phyloP scores from a whole-genome alignment of 2,797 vertebrate genomes.

The Spheniscus humboldti region DNA sequence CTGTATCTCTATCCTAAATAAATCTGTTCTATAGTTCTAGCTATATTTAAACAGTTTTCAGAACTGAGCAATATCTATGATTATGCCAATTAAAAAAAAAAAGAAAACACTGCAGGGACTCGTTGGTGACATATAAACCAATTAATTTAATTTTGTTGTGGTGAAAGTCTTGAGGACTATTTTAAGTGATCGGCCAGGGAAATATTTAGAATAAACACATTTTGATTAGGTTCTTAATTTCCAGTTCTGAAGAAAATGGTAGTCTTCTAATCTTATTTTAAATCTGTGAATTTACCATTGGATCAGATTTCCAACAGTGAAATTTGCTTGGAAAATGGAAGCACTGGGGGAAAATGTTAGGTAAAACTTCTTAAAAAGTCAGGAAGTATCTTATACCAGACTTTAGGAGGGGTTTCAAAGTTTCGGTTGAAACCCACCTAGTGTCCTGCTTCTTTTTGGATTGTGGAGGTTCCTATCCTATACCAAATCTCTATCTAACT shows the following conservation, averaged over 20 bases:
- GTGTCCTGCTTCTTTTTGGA: rapidly evolving
- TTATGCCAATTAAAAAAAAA: background rate
- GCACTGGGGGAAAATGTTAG: background rate
- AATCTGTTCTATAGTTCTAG: background rate
- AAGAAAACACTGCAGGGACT: background rate
- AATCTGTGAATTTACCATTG: background rate
- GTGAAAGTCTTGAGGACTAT: background rate
- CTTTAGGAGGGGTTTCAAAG: background rate
- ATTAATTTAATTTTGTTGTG: background rate
- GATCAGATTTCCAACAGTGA: background rate
- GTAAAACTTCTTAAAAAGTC: background rate
- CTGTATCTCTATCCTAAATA: background rate
- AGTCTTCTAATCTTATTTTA: background rate
- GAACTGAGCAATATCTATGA: background rate
- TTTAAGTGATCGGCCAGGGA: background rate
- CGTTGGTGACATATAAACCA: background rate
- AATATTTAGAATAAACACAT: background rate
- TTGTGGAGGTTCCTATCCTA: background rate
- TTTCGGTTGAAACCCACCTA: background rate
- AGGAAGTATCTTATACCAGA: background rate
- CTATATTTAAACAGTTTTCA: background rate
- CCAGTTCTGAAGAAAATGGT: background rate
- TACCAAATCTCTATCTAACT: background rate
- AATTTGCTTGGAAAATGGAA: background rate
- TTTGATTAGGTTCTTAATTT: background rate